Evolutionary conservation across 2,113 vertebrate genomes (phyloP), one percentile per base, ranked within the genome.

Genomic region (Nesogale talazaci): DNA sequence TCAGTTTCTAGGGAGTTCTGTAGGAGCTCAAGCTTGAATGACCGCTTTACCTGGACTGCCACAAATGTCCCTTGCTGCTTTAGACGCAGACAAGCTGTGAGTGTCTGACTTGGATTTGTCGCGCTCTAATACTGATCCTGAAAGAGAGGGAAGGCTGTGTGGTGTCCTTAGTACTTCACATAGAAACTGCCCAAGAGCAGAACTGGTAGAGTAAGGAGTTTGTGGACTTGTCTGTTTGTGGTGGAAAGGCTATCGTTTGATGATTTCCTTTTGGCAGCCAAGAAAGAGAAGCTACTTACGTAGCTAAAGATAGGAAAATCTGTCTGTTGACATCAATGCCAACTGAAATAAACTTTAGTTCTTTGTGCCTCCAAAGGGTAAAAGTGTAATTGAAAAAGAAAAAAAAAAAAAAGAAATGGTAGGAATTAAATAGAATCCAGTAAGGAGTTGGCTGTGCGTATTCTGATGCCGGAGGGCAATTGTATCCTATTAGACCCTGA

Each of bases 211-310:
- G 65, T 79, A 86, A 75, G 87, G 38, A 8, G 27, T 46, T 87
- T 94, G 75, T 92, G 36, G 92, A 84, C 95, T 10, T 46, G 61
- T 52, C 40, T 40, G 46, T 46, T 27, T 46, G 75, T 46, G 42
- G 25, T 76, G 36, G n/a, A 76, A 88, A 96, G n/a, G 19, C 15
- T 95, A 1, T 83, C 83, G 94, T 96, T 93, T 90, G n/a, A 81
- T 93, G 72, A 89, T 72, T 94, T 36, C 80, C 19, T 15, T 92
- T 90, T 93, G 65, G 38, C 82, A 70, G 90, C 89, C 34, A 92
- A 91, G 75, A 70, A 85, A 77, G 83, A 56, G 75, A 86, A 90
- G 42, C 74, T 90, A 88, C 56, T 89, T 96, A 69, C 78, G 36
- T 67, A 94, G 36, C 70, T 89, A 81, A 91, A 59, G 83, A 80